Conservation (phyloP, 2,113 vertebrate genomes). For the Cyrtonyx montezumae region DNA sequence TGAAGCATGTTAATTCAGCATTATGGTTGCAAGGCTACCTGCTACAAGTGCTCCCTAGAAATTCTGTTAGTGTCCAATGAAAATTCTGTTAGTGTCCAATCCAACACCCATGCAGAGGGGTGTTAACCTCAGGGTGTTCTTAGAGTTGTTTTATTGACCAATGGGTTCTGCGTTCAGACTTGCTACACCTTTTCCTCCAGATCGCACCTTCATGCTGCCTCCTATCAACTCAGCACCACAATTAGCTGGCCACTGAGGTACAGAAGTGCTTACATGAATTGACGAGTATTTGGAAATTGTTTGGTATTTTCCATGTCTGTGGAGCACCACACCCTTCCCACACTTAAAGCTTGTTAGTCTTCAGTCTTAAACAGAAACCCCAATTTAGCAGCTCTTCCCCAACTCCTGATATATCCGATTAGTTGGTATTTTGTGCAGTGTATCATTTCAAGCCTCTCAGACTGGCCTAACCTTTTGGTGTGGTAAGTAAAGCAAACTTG, state of each 20-base stretch:
- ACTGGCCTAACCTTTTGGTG: not conserved
- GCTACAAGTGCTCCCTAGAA: not conserved
- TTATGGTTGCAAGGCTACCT: not conserved
- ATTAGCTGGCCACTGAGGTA: not conserved
- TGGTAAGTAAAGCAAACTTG: not conserved
- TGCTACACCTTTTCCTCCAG: not conserved
- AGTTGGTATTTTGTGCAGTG: not conserved
- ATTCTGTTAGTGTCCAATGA: not conserved
- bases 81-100: not conserved
- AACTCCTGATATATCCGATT: not conserved
- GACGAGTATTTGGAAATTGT: not conserved
- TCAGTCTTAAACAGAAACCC: not conserved
- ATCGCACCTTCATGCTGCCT: not conserved
- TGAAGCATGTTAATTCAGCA: not conserved
- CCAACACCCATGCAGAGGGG: not conserved
- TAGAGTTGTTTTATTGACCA: not conserved
- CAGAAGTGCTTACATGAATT: accelerated
- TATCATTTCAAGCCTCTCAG: not conserved
- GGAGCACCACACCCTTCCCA: not conserved
- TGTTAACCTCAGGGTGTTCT: not conserved
- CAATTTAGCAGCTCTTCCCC: not conserved
- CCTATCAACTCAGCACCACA: not conserved
- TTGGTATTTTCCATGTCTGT: not conserved
- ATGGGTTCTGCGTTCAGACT: not conserved
- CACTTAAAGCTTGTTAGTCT: not conserved